phyloP scores from a whole-genome alignment of 2,888 invertebrate genomes.

The Nemotelus pantherinus region DNA sequence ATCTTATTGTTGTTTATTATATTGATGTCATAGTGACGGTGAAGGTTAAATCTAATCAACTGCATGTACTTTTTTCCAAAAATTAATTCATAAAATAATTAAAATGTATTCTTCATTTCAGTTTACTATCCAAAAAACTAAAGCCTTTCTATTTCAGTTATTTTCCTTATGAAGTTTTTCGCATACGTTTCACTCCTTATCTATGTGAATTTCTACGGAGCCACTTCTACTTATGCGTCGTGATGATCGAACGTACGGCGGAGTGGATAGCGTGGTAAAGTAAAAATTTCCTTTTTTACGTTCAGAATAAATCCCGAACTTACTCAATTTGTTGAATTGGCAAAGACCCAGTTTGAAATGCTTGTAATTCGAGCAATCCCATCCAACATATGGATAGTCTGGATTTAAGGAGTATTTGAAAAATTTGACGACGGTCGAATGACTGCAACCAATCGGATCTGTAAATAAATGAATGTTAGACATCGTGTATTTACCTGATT shows the following conservation, averaged over 20 bases:
- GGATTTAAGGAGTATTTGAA: conserved; percentile 62
- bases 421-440: conserved; percentile 61
- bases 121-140: no score
- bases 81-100: no score
- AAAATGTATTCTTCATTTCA: no score
- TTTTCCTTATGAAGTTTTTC: no score
- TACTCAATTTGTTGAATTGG: conserved; percentile 56
- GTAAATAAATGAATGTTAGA: neutral
- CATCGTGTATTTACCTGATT: neutral
- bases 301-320: conserved; percentile 61
- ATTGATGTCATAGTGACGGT: no score
- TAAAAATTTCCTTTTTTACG: conserved; percentile 58
- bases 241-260: conserved; percentile 47
- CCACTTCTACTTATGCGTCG: no score
- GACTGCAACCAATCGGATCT: conserved; percentile 63
- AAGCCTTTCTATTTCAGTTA: no score
- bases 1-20: no score
- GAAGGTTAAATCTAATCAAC: no score
- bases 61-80: no score
- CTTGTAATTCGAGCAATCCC: conserved; percentile 58
- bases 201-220: no score
- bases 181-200: no score
- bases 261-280: conserved; percentile 54
- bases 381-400: conserved; percentile 58
- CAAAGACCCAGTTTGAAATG: conserved; percentile 57